Evolutionary conservation across 2,888 invertebrate species (phyloP).

Genomic region (Drosophila leonis): DNA sequence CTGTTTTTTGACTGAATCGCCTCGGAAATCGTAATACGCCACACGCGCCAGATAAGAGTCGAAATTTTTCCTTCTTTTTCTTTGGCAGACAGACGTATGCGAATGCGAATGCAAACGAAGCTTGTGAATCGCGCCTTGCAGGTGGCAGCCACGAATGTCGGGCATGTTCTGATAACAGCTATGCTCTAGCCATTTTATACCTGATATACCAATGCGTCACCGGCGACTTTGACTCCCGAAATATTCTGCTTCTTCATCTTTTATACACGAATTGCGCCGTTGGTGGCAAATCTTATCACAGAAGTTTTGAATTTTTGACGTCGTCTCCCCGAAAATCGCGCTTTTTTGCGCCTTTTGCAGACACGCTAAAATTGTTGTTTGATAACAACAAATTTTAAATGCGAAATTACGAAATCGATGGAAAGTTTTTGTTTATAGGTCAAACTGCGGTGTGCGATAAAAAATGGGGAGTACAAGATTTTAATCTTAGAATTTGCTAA

Average conservation of each 20-base stretch:
- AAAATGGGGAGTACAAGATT: background rate
- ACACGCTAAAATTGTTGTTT: conserved; percentile 22
- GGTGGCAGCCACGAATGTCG: conserved; percentile 6
- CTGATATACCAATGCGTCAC: conserved; percentile 41
- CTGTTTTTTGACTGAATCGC: conserved; percentile 67
- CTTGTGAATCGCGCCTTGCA: conserved; percentile 6
- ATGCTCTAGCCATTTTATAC: background rate
- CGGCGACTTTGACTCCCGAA: conserved; percentile 38
- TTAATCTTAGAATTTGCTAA: background rate
- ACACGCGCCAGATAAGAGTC: conserved; percentile 66
- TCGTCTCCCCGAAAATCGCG: background rate
- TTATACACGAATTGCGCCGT: conserved; percentile 30
- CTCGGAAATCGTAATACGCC: conserved; percentile 20
- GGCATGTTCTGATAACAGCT: conserved; percentile 10
- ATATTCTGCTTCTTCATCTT: background rate
- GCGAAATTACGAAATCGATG: conserved; percentile 62
- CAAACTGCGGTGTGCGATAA: conserved; percentile 31
- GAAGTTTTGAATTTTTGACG: conserved; percentile 5
- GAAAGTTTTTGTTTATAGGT: conserved; percentile 72
- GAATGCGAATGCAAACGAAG: conserved; percentile 14
- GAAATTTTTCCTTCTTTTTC: conserved; percentile 38
- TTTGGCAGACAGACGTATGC: conserved; percentile 38
- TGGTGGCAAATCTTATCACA: conserved; percentile 52
- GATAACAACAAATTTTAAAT: conserved; percentile 38
- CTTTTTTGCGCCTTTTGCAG: conserved; percentile 19